phyloP scores from a whole-genome alignment of 2,888 invertebrate genomes.

The Charanyca ferruginea region DNA sequence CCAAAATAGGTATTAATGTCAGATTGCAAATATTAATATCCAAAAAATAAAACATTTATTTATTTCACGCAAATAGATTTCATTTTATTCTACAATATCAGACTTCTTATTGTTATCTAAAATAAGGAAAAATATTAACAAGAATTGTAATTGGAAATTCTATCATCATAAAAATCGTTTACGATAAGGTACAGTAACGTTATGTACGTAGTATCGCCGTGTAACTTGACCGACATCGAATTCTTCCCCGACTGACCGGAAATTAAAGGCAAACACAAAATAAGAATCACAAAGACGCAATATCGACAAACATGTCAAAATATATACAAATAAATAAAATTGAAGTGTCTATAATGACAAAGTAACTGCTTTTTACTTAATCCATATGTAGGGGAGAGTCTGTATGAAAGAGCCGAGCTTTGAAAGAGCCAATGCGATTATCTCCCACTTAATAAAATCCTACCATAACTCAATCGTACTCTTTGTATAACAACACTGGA shows the following conservation, averaged over 20 bases:
- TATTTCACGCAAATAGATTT: background rate
- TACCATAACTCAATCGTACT: too few species aligned
- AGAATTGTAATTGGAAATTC: background rate
- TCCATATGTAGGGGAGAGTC: too few species aligned
- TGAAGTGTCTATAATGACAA: too few species aligned
- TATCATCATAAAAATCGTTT: background rate
- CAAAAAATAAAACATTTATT: too few species aligned
- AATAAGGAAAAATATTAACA: background rate
- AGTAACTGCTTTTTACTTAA: too few species aligned
- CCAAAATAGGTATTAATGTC: too few species aligned
- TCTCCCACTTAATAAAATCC: too few species aligned
- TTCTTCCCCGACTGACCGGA: constrained; percentile 29
- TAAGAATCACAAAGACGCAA: constrained; percentile 27
- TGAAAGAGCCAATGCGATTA: too few species aligned
- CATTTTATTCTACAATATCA: constrained; percentile 2
- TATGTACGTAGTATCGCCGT: background rate
- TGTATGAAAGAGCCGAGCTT: too few species aligned
- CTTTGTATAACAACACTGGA: too few species aligned
- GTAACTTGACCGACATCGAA: background rate
- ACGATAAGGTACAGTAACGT: background rate
- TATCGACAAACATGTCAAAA: constrained; percentile 16
- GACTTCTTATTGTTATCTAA: background rate
- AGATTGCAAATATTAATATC: too few species aligned
- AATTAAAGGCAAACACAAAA: constrained; percentile 50
- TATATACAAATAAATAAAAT: too few species aligned